Percentiles rank a stretch among this genome's conserved stretches.
These are phyloP conservation scores for Dryocosmus kuriphilus DNA, from an alignment of 2,888 invertebrate genomes.

Conservation along the genomic window DNA sequence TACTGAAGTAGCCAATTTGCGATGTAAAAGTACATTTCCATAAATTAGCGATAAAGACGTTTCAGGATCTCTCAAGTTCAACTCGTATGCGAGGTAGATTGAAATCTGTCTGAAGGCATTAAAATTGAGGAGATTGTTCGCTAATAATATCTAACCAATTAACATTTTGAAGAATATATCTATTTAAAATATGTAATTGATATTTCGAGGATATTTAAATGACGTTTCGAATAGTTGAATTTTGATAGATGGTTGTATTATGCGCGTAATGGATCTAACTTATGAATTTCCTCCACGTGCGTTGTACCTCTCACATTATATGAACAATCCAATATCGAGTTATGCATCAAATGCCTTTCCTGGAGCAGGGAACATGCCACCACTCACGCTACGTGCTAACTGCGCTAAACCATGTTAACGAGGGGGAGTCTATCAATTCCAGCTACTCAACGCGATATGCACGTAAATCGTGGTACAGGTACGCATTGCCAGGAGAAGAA, in stretches of 20 bases:
- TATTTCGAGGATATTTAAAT: neutral
- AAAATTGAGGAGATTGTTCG: neutral
- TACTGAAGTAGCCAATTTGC: constrained; percentile 67
- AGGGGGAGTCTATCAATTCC: constrained; percentile 70
- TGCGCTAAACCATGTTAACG: constrained; percentile 63
- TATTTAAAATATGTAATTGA: neutral
- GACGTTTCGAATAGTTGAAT: neutral
- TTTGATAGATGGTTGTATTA: neutral
- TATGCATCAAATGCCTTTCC: constrained; percentile 73
- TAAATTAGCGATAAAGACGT: constrained; percentile 63
- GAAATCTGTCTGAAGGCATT: neutral
- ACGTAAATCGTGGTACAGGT: constrained; percentile 54
- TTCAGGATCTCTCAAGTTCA: constrained; percentile 27
- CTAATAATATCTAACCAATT: neutral
- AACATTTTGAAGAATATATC: neutral
- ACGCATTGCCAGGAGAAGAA: constrained; percentile 49
- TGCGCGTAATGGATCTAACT: constrained; percentile 65
- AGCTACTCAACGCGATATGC: constrained; percentile 64
- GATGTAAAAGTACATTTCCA: constrained; percentile 66
- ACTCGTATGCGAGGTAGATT: constrained; percentile 27
- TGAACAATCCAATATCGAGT: constrained; percentile 72
- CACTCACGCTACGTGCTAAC: constrained; percentile 55
- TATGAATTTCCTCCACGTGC: constrained; percentile 74
- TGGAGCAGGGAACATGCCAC: constrained; percentile 53
- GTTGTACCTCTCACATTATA: constrained; percentile 73